Evolutionary conservation across 2,888 invertebrate species (phyloP).

Genomic region (Phania funesta): DNA sequence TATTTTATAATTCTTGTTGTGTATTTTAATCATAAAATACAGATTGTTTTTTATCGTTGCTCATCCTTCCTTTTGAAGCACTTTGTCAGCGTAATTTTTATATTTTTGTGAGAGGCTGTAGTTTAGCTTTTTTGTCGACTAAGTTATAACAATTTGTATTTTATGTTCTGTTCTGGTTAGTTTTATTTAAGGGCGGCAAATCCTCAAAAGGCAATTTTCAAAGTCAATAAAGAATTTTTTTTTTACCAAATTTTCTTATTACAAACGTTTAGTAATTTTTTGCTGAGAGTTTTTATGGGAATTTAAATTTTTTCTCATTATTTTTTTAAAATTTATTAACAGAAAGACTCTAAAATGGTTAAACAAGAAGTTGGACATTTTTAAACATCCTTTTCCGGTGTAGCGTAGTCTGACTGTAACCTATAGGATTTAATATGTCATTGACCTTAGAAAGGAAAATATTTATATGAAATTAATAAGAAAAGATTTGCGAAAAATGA

Average conservation of each 20-base stretch:
- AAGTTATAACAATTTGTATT: constrained; percentile 65
- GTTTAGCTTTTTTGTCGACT: constrained; percentile 40
- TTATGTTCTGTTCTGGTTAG: constrained; percentile 58
- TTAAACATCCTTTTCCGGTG: constrained; percentile 13
- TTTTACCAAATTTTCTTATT: constrained; percentile 2
- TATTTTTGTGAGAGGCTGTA: constrained; percentile 22
- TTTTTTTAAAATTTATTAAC: constrained; percentile 32
- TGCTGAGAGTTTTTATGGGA: constrained; percentile 46
- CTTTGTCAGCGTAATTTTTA: constrained; percentile 65
- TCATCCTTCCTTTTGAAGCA: constrained; percentile 46
- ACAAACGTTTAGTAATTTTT: neutral
- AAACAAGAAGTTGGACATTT: neutral
- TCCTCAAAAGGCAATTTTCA: constrained; percentile 56
- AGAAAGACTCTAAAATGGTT: neutral
- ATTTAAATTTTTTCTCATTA: constrained; percentile 45
- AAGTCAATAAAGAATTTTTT: constrained; percentile 62
- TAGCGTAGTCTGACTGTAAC: neutral
- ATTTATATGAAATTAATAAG: neutral
- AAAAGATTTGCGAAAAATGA: too few species aligned
- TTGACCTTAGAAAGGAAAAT: neutral
- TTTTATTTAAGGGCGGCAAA: constrained; percentile 46
- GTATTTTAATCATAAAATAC: constrained; percentile 67
- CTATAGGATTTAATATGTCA: neutral
- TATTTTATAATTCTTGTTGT: constrained; percentile 65
- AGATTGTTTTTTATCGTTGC: constrained; percentile 57